Percentiles rank a stretch among this genome's conserved stretches.
Conservation (phyloP, 2,888 invertebrate genomes). For the Creontiades dilutus region DNA sequence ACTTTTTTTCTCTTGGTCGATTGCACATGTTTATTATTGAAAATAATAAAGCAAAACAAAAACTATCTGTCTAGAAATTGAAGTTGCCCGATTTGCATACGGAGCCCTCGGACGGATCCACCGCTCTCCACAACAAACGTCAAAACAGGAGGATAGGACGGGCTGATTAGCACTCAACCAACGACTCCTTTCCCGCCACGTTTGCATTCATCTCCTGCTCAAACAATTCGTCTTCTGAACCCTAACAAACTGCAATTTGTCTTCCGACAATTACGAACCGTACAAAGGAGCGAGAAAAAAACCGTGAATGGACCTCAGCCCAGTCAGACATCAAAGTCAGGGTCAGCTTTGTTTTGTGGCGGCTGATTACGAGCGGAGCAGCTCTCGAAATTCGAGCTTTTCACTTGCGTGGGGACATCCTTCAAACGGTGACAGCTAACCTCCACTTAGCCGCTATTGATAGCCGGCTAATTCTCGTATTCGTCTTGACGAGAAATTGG, state of each 20-base stretch:
- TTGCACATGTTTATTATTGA: no score
- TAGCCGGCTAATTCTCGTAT: neutral
- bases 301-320: neutral
- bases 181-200: neutral
- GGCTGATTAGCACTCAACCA: conserved; percentile 1
- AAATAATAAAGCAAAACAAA: neutral
- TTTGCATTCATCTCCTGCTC: conserved; percentile 10
- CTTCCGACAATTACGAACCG: conserved; percentile 1
- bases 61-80: neutral
- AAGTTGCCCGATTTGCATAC: neutral
- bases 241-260: conserved; percentile 35
- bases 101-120: neutral
- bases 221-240: conserved; percentile 27
- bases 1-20: no score
- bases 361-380: neutral
- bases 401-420: neutral
- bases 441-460: neutral
- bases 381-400: neutral
- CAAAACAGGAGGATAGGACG: neutral
- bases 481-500: neutral
- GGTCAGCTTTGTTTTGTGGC: conserved; percentile 36
- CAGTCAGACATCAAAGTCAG: neutral
- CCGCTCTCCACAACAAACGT: neutral
- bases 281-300: neutral
- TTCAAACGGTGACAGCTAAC: neutral